phyloP scores from a whole-genome alignment of 2,797 vertebrate genomes.

The Thaleichthys pacificus region DNA sequence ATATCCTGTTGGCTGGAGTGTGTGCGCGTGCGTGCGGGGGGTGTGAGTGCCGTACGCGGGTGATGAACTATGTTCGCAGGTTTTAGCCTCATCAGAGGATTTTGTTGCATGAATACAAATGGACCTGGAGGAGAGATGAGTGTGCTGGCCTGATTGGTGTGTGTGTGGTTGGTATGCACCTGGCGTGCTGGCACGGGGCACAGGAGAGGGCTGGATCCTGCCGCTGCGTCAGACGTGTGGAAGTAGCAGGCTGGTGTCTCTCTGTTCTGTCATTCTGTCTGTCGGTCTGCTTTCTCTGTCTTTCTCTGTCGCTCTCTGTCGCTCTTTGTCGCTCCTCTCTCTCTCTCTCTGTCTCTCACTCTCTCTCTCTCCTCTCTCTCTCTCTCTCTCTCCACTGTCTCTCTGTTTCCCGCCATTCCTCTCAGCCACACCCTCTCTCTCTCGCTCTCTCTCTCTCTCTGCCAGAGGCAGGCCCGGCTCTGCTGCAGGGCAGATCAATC shows the following conservation, averaged over 20 bases:
- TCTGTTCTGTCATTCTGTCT: background rate
- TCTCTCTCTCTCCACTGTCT: background rate
- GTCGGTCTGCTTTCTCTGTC: background rate
- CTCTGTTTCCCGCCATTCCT: background rate
- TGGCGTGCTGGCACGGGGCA: too few relatives aligned
- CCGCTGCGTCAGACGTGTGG: too few relatives aligned
- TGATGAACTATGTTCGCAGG: too few relatives aligned
- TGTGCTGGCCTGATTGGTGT: too few relatives aligned
- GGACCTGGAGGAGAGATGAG: too few relatives aligned
- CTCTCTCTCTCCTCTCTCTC: background rate
- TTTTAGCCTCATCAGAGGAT: too few relatives aligned
- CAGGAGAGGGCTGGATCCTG: too few relatives aligned
- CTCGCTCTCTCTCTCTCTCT: background rate
- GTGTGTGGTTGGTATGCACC: too few relatives aligned
- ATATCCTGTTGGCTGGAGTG: background rate
- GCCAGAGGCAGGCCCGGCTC: background rate
- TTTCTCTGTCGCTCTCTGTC: background rate
- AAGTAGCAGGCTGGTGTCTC: too few relatives aligned
- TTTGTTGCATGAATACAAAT: too few relatives aligned
- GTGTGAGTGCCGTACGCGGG: background rate
- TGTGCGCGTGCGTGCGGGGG: constrained; percentile 10
- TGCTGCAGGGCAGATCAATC: constrained; percentile 16
- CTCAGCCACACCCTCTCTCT: background rate
- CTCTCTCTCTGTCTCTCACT: too few relatives aligned
- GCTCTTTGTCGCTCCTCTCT: background rate